Percentiles rank a stretch among this genome's conserved stretches.
phyloP scores from a whole-genome alignment of 2,797 vertebrate species.

The Pangasius sanitwongsei region DNA sequence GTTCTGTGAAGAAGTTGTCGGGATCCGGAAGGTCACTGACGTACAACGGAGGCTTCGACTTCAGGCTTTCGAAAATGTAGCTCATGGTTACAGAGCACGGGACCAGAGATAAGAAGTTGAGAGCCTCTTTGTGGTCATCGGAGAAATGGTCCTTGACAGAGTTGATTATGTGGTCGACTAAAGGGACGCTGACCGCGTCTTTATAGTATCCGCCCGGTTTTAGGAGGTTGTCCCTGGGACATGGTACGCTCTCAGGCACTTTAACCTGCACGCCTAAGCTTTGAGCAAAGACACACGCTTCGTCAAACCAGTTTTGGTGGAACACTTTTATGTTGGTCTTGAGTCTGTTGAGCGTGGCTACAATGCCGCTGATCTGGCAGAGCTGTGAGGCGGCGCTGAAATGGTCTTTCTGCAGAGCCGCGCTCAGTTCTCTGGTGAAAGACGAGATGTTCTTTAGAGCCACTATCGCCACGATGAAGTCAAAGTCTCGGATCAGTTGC shows the following conservation, averaged over 20 bases:
- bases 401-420: slow-evolving; percentile 81
- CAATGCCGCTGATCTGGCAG: slow-evolving; percentile 79
- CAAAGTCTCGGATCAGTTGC: slow-evolving; percentile 76
- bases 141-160: slow-evolving; percentile 84
- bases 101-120: slow-evolving; percentile 80
- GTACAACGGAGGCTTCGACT: slow-evolving; percentile 81
- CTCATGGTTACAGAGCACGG: slow-evolving; percentile 80
- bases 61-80: slow-evolving; percentile 81
- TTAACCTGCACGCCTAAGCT: slow-evolving; percentile 76
- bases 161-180: slow-evolving; percentile 80
- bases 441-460: slow-evolving; percentile 79
- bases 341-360: slow-evolving; percentile 78
- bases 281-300: slow-evolving; percentile 76
- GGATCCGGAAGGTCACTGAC: slow-evolving; percentile 80
- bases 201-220: slow-evolving; percentile 79
- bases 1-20: slow-evolving; percentile 82
- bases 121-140: slow-evolving; percentile 82
- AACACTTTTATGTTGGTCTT: slow-evolving; percentile 84
- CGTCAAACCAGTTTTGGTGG: slow-evolving; percentile 84
- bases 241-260: slow-evolving; percentile 71
- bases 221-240: slow-evolving; percentile 73
- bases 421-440: slow-evolving; percentile 79
- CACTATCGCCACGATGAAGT: slow-evolving; percentile 81
- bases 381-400: slow-evolving; percentile 80
- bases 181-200: slow-evolving; percentile 77